Evolutionary conservation across 2,113 vertebrate species (phyloP).

Genomic region (Albula goreensis): DNA sequence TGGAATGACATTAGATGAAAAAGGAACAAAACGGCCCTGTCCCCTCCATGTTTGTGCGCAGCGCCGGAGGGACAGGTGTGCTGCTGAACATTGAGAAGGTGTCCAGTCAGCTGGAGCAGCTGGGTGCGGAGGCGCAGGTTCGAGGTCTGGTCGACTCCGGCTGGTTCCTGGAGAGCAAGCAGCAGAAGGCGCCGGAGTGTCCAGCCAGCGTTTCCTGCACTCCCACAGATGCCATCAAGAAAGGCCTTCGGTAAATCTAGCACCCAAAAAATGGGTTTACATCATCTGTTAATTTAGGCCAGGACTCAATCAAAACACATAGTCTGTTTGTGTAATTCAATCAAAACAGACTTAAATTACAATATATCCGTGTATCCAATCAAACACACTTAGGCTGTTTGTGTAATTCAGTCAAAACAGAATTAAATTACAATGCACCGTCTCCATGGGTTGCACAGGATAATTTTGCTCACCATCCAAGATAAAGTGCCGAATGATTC

Average conservation of each 20-base stretch:
- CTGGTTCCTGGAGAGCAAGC: constrained; percentile 78
- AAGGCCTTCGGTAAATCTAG: constrained; percentile 70
- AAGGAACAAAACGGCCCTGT: neutral
- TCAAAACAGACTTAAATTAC: too few species aligned
- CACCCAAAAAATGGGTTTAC: neutral
- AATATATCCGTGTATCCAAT: too few species aligned
- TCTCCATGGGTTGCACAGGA: too few species aligned
- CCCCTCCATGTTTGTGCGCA: constrained; percentile 46
- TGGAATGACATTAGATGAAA: neutral
- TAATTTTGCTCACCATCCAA: too few species aligned
- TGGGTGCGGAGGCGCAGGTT: constrained; percentile 74
- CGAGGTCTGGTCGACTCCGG: constrained; percentile 79
- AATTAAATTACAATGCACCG: too few species aligned
- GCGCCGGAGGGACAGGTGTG: constrained; percentile 79
- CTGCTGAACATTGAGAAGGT: constrained; percentile 78
- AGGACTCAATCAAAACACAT: too few species aligned
- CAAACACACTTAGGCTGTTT: too few species aligned
- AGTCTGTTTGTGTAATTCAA: too few species aligned
- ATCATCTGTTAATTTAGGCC: neutral
- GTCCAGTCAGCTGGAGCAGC: constrained; percentile 69
- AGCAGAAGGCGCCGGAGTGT: constrained; percentile 67
- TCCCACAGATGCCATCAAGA: constrained; percentile 74
- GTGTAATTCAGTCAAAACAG: too few species aligned
- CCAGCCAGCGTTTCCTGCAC: constrained; percentile 71
- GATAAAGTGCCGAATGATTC: too few species aligned